Evolutionary conservation across 2,797 vertebrate species (phyloP).

Genomic region (Xenentodon cancila): DNA sequence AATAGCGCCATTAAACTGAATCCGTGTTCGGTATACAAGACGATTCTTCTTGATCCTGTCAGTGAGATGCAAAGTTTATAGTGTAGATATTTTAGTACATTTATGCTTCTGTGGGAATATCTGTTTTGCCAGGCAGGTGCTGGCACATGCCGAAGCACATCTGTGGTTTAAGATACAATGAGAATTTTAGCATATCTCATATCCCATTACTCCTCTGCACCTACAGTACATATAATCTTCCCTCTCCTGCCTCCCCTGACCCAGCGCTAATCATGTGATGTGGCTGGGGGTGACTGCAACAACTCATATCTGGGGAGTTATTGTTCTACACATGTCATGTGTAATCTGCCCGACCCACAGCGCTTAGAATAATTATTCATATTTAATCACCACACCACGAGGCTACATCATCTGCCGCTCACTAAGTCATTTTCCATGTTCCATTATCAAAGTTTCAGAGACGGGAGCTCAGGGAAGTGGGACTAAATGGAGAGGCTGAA

Average conservation of each 20-base stretch:
- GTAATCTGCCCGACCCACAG: constrained; percentile 81
- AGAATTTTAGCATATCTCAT: constrained; percentile 32
- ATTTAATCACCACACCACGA: constrained; percentile 81
- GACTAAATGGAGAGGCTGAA: constrained; percentile 85
- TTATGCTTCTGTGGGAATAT: constrained; percentile 56
- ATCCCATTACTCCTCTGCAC: constrained; percentile 35
- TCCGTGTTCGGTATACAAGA: constrained; percentile 68
- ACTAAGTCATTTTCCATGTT: constrained; percentile 88
- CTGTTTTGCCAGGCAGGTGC: constrained; percentile 59
- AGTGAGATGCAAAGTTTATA: constrained; percentile 44
- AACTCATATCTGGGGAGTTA: constrained; percentile 77
- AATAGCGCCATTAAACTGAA: constrained; percentile 81
- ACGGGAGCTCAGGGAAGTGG: constrained; percentile 71
- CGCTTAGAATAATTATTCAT: constrained; percentile 86
- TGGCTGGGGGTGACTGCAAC: constrained; percentile 51
- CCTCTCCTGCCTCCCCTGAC: constrained; percentile 41
- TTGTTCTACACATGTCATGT: constrained; percentile 85
- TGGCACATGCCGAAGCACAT: constrained; percentile 40
- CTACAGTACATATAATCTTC: constrained; percentile 30
- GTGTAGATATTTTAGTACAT: constrained; percentile 40
- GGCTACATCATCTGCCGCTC: constrained; percentile 74
- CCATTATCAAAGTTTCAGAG: constrained; percentile 87
- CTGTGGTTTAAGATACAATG: constrained; percentile 33
- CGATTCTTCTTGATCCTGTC: constrained; percentile 57
- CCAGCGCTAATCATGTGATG: constrained; percentile 51